These are phyloP conservation scores for Thymallus thymallus DNA, from an alignment of 2,113 vertebrate species.

Conservation along the genomic window DNA sequence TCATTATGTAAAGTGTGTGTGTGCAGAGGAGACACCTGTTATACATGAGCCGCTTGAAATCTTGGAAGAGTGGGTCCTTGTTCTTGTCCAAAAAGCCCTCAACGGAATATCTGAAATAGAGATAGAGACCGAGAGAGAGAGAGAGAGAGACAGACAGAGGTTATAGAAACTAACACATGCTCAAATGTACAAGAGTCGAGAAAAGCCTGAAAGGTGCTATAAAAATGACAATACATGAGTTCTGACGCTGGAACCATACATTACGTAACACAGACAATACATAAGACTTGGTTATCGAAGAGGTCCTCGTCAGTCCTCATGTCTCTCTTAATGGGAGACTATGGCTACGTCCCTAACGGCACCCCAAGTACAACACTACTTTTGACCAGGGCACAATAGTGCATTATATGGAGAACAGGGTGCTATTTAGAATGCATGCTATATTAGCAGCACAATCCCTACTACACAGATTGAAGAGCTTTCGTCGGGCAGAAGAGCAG, in stretches of 20 bases:
- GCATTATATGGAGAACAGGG: too few relatives aligned
- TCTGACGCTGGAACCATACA: neutral
- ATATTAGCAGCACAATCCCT: too few relatives aligned
- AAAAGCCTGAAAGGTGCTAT: constrained; percentile 4
- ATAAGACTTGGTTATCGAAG: neutral
- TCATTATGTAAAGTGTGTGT: neutral
- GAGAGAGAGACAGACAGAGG: neutral
- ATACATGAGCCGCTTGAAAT: constrained; percentile 91
- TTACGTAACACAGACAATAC: neutral
- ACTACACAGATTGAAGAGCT: too few relatives aligned
- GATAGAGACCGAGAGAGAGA: neutral
- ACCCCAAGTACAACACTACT: neutral
- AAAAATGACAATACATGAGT: neutral
- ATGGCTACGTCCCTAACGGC: neutral
- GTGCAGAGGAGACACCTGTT: constrained; percentile 77
- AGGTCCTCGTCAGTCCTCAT: neutral
- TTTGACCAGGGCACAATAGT: too few relatives aligned
- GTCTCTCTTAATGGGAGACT: neutral
- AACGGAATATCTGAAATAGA: constrained; percentile 82
- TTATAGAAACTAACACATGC: neutral
- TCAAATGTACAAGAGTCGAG: constrained; percentile 9
- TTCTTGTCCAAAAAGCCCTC: constrained; percentile 95
- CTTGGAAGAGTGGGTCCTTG: constrained; percentile 92
- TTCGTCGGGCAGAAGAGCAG: constrained; percentile 32
- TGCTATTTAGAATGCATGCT: too few relatives aligned